Conservation (phyloP, 2,797 vertebrate species). For the Notoglanidium macrostoma region DNA sequence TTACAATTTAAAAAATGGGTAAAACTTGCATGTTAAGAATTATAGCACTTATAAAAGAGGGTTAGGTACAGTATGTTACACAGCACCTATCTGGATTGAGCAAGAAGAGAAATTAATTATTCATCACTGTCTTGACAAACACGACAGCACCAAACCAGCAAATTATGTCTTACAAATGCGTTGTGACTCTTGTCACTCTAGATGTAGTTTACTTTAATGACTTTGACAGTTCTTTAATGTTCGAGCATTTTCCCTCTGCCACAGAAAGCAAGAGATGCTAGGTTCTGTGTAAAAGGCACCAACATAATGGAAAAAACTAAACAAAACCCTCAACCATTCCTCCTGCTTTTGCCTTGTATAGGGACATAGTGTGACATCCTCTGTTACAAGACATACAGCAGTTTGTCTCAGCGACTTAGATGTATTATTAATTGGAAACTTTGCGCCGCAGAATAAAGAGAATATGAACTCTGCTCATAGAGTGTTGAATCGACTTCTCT, state of each 20-base stretch:
- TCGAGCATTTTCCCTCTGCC: slow-evolving; percentile 26
- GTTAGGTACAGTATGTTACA: not conserved
- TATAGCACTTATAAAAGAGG: not conserved
- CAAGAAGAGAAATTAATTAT: not conserved
- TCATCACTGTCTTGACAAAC: not conserved
- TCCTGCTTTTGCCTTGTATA: not conserved
- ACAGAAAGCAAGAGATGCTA: not conserved
- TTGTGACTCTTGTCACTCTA: not conserved
- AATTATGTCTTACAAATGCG: slow-evolving; percentile 3
- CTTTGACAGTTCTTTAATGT: slow-evolving; percentile 49
- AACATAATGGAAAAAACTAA: not conserved
- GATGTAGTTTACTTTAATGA: not conserved
- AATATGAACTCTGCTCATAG: slow-evolving; percentile 10
- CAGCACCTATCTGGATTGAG: not conserved
- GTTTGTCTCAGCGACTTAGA: slow-evolving; percentile 10
- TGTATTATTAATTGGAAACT: slow-evolving; percentile 35
- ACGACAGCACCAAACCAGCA: not conserved
- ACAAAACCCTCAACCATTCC: not conserved
- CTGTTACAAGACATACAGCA: not conserved
- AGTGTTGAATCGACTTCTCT: not conserved
- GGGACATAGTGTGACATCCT: slow-evolving; percentile 4
- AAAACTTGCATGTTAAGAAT: not conserved
- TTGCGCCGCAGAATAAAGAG: not conserved
- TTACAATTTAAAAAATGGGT: not conserved
- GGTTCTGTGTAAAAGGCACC: not conserved